These are phyloP conservation scores for Parelbella ahira DNA, from an alignment of 2,888 invertebrate species.

Conservation along the genomic window DNA sequence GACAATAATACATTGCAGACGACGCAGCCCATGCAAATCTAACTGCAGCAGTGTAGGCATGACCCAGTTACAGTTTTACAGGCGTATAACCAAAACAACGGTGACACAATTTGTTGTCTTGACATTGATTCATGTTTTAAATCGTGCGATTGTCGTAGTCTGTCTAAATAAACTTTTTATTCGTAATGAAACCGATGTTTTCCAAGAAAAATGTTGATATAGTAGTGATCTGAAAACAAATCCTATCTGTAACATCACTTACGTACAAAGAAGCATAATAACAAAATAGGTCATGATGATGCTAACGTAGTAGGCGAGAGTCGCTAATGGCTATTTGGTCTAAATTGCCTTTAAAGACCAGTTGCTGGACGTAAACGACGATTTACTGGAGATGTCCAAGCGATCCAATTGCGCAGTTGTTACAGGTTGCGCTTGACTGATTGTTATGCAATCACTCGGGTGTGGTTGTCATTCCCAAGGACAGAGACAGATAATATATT, in stretches of 20 bases:
- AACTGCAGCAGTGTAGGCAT: conserved; percentile 50
- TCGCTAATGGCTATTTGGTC: conserved; percentile 13
- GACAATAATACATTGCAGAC: conserved; percentile 44
- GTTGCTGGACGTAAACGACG: conserved; percentile 17
- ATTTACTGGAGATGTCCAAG: conserved; percentile 17
- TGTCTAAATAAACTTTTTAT: too few relatives aligned
- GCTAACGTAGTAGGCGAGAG: conserved; percentile 19
- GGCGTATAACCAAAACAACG: conserved; percentile 18
- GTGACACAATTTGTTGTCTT: conserved; percentile 16
- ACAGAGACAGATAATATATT: too few relatives aligned
- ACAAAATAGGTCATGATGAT: conserved; percentile 9
- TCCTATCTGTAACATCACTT: too few relatives aligned
- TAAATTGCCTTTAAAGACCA: conserved; percentile 20
- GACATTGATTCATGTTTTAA: too few relatives aligned
- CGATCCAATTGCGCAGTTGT: conserved; percentile 17
- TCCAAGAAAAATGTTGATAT: too few relatives aligned
- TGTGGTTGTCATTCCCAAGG: conserved; percentile 7
- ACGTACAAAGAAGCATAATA: conserved; percentile 1
- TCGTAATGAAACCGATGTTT: too few relatives aligned
- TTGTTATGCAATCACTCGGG: conserved; percentile 13
- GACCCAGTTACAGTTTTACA: conserved; percentile 46
- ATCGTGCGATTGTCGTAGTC: too few relatives aligned
- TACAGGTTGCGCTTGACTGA: conserved; percentile 12
- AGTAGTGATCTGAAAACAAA: too few relatives aligned
- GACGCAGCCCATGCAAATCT: conserved; percentile 60